phyloP scores from a whole-genome alignment of 2,113 vertebrate genomes.

The Gallinago media region DNA sequence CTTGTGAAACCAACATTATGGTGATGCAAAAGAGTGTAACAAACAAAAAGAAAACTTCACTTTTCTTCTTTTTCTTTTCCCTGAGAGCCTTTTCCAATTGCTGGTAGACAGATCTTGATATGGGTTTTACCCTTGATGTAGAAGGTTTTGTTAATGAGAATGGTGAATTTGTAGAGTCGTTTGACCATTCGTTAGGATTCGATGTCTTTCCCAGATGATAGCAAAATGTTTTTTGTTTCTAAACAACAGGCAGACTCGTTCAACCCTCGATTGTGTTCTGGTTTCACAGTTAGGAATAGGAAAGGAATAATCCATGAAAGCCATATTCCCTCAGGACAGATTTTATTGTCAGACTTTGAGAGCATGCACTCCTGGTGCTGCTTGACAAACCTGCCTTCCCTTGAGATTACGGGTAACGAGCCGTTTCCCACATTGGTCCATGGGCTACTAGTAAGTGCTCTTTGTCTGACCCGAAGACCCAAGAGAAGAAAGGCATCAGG shows the following conservation, averaged over 20 bases:
- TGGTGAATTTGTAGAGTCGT: constrained; percentile 12
- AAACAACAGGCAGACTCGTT: neutral
- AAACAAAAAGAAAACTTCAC: neutral
- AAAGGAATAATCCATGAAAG: neutral
- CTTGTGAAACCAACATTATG: neutral
- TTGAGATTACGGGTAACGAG: neutral
- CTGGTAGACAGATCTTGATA: neutral
- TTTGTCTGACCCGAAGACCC: neutral
- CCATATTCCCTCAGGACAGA: neutral
- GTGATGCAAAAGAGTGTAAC: constrained; percentile 1
- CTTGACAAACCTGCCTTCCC: neutral
- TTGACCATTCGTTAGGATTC: constrained; percentile 37
- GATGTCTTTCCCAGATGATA: neutral
- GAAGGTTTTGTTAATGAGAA: neutral
- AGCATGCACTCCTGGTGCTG: neutral
- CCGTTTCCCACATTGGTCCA: neutral
- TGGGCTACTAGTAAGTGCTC: neutral
- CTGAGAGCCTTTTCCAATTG: neutral
- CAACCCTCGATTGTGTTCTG: constrained; percentile 26
- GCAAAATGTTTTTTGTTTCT: constrained; percentile 18
- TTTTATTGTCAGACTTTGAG: neutral
- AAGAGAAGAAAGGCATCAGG: constrained; percentile 1
- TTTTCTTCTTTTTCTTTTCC: neutral
- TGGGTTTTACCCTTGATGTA: neutral
- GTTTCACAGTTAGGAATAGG: constrained; percentile 2